A percentile compares a stretch with the other conserved stretches of the same genome.
phyloP scores from a whole-genome alignment of 2,113 vertebrate species.

The Herpetotheres cachinnans region DNA sequence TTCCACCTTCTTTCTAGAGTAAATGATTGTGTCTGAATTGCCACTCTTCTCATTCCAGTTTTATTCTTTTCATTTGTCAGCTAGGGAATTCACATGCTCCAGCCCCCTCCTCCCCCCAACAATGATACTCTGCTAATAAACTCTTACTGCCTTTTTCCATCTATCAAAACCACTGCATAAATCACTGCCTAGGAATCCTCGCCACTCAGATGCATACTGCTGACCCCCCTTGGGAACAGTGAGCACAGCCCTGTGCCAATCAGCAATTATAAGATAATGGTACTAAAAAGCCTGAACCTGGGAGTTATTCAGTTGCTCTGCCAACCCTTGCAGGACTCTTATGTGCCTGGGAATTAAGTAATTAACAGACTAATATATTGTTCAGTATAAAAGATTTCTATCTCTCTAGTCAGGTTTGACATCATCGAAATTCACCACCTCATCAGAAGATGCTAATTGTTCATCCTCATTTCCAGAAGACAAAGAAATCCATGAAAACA shows the following conservation, averaged over 20 bases:
- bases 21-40: slow-evolving; percentile 13
- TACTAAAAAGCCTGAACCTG: slow-evolving; percentile 41
- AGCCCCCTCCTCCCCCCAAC: background rate
- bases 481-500: background rate
- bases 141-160: slow-evolving; percentile 23
- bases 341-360: slow-evolving; percentile 14
- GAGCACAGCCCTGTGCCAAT: slow-evolving; percentile 24
- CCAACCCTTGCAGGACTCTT: slow-evolving; percentile 8
- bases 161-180: slow-evolving; percentile 12
- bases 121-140: slow-evolving; percentile 28
- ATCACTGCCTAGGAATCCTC: background rate
- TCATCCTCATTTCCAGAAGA: background rate
- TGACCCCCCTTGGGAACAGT: background rate
- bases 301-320: slow-evolving; percentile 13
- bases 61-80: slow-evolving; percentile 1
- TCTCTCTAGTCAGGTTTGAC: background rate
- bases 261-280: slow-evolving; percentile 57
- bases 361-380: slow-evolving; percentile 40
- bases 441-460: background rate
- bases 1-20: slow-evolving; percentile 22
- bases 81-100: slow-evolving; percentile 12
- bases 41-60: background rate
- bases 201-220: background rate
- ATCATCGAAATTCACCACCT: background rate
- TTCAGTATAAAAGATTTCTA: background rate